A percentile compares a stretch with the other conserved stretches of the same genome.
Conservation (phyloP, 2,797 vertebrate genomes). For the Sebastes hubbsi region DNA sequence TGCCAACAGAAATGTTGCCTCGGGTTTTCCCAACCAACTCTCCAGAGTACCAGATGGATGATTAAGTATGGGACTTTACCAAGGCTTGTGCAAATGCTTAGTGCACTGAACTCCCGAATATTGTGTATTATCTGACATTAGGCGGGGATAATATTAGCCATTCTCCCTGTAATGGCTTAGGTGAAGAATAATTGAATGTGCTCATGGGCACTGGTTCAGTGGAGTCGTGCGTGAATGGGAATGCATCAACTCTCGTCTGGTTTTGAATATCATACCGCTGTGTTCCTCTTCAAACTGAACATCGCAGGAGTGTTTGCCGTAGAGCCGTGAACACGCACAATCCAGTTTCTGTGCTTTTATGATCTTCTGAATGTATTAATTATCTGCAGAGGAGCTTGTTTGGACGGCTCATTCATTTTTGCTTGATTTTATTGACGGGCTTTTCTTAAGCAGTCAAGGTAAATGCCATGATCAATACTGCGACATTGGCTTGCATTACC, state of each 20-base stretch:
- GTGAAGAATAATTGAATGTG: constrained; percentile 79
- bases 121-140: constrained; percentile 84
- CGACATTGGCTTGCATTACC: constrained; percentile 72
- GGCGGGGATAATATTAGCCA: constrained; percentile 74
- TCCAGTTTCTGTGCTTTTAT: constrained; percentile 38
- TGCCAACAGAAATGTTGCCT: constrained; percentile 59
- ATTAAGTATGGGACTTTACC: constrained; percentile 81
- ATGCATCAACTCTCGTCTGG: constrained; percentile 53
- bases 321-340: constrained; percentile 13
- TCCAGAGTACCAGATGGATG: constrained; percentile 78
- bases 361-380: constrained; percentile 65
- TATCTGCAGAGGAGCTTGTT: constrained; percentile 68
- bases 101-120: constrained; percentile 77
- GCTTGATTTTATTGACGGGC: constrained; percentile 75
- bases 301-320: constrained; percentile 3
- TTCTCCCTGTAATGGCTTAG: constrained; percentile 75
- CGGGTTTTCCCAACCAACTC: constrained; percentile 68
- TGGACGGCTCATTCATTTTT: constrained; percentile 76
- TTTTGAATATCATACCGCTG: constrained; percentile 48
- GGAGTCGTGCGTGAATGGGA: constrained; percentile 56
- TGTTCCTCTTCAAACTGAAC: constrained; percentile 43
- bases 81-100: constrained; percentile 78
- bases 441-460: constrained; percentile 75
- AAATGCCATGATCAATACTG: constrained; percentile 78
- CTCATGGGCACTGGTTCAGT: constrained; percentile 72